phyloP scores from a whole-genome alignment of 2,113 vertebrate genomes.

The Tupaia chinensis region DNA sequence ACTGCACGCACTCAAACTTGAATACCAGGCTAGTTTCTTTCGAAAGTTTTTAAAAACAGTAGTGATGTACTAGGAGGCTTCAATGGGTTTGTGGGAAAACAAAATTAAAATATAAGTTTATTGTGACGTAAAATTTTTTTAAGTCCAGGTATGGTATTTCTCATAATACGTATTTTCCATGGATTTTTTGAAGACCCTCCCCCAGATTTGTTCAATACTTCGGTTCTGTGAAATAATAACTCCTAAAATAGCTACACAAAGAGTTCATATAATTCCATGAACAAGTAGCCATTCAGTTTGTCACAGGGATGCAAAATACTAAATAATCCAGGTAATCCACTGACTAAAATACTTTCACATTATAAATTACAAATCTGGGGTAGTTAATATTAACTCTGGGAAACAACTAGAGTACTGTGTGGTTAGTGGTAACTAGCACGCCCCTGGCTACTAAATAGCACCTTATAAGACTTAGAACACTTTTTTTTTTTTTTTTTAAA shows the following conservation, averaged over 20 bases:
- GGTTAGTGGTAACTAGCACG: slow-evolving; percentile 39
- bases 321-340: slow-evolving; percentile 59
- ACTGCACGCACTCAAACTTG: too few species aligned
- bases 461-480: background rate
- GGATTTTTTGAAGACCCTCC: too few species aligned
- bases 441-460: background rate
- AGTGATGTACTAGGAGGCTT: background rate
- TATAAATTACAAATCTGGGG: slow-evolving; percentile 61
- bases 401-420: slow-evolving; percentile 63
- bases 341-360: slow-evolving; percentile 60
- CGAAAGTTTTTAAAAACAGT: background rate
- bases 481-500: slow-evolving; percentile 1
- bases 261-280: background rate
- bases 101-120: too few species aligned
- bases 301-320: slow-evolving; percentile 42
- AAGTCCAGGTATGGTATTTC: too few species aligned
- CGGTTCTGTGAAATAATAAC: slow-evolving; percentile 27
- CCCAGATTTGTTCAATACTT: background rate
- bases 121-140: too few species aligned
- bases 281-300: slow-evolving; percentile 66
- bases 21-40: background rate
- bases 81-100: too few species aligned
- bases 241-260: slow-evolving; percentile 2
- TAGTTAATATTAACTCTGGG: slow-evolving; percentile 40
- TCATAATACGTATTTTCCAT: too few species aligned